These are phyloP conservation scores for Helleia helle DNA, from an alignment of 2,888 invertebrate genomes.

Conservation along the genomic window DNA sequence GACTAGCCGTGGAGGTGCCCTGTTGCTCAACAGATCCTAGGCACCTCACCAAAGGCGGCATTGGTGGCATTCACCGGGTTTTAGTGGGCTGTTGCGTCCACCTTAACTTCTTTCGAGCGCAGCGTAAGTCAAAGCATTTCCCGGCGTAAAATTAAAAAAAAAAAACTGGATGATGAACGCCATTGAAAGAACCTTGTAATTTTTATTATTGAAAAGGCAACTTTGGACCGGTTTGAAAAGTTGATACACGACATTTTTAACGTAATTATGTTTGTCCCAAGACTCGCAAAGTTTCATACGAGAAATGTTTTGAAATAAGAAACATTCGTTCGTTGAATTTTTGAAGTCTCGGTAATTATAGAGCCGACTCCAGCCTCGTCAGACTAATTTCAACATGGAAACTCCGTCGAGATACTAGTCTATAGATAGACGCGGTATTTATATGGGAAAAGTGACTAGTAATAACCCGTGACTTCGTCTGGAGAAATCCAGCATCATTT, in stretches of 20 bases:
- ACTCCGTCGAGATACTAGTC: slow-evolving; percentile 31
- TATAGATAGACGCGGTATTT: slow-evolving; percentile 13
- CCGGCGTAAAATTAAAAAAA: too few species aligned
- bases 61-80: too few species aligned
- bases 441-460: not conserved
- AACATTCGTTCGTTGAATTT: slow-evolving; percentile 12
- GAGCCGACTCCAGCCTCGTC: slow-evolving; percentile 23
- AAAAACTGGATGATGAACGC: too few species aligned
- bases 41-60: too few species aligned
- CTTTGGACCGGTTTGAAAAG: not conserved
- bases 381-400: slow-evolving; percentile 34
- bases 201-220: too few species aligned
- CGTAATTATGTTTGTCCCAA: not conserved
- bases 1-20: too few species aligned
- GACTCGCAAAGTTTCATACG: not conserved
- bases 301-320: slow-evolving; percentile 11
- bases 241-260: not conserved
- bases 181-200: too few species aligned
- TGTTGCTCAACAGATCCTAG: too few species aligned
- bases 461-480: not conserved
- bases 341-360: slow-evolving; percentile 24
- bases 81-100: too few species aligned
- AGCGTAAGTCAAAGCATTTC: too few species aligned
- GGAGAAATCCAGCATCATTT: too few species aligned
- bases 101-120: too few species aligned